Evolutionary conservation across 2,888 invertebrate species (phyloP).

Genomic region (Phytoseiulus persimilis): DNA sequence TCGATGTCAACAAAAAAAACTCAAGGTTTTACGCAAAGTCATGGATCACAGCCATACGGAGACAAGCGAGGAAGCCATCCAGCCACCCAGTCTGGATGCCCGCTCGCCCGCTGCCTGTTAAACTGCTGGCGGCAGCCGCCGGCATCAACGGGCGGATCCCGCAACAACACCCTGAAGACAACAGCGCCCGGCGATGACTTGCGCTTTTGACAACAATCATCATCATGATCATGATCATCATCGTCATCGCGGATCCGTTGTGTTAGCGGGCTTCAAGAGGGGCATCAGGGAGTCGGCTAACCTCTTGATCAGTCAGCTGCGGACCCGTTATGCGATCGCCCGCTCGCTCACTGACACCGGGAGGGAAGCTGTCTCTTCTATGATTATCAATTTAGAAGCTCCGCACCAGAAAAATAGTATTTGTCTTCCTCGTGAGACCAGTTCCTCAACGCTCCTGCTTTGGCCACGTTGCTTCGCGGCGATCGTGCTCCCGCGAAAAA

Average conservation of each 20-base stretch:
- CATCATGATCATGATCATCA: background rate
- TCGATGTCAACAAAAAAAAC: constrained; percentile 1
- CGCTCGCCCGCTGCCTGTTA: background rate
- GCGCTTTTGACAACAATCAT: background rate
- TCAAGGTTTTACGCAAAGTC: background rate
- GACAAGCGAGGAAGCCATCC: background rate
- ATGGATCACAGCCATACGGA: background rate
- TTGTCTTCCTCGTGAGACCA: background rate
- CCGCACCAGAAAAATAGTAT: background rate
- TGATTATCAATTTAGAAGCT: background rate
- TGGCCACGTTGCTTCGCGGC: background rate
- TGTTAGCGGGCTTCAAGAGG: background rate
- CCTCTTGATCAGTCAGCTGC: background rate
- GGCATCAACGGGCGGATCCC: background rate
- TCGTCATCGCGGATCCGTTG: background rate
- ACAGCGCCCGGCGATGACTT: background rate
- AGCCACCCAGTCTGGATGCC: background rate
- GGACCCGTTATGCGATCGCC: background rate
- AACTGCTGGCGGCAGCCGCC: background rate
- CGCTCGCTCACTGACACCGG: background rate
- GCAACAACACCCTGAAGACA: background rate
- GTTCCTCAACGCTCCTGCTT: background rate
- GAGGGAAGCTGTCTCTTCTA: background rate
- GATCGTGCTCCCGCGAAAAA: background rate
- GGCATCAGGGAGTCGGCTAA: background rate